phyloP scores from a whole-genome alignment of 2,888 invertebrate genomes.

The Orthonychiurus folsomi region DNA sequence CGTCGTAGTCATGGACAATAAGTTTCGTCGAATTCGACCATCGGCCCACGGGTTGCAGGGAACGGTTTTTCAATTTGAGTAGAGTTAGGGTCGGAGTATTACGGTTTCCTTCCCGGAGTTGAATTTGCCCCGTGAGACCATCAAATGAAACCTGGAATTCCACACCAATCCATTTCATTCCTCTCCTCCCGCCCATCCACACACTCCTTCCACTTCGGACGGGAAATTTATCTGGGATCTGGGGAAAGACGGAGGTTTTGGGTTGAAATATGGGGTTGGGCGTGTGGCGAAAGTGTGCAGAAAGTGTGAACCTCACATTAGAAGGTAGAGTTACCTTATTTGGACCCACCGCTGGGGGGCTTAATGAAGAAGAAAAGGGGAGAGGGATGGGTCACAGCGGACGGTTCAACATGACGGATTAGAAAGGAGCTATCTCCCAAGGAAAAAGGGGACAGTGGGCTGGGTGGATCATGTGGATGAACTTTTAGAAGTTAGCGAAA shows the following conservation, averaged over 20 bases:
- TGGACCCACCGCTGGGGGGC: background rate
- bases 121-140: slow-evolving; percentile 69
- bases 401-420: background rate
- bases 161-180: background rate
- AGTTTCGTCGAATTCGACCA: slow-evolving; percentile 61
- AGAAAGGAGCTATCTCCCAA: background rate
- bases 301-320: background rate
- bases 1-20: slow-evolving; percentile 60
- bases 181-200: background rate
- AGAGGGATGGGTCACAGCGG: background rate
- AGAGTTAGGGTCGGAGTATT: slow-evolving; percentile 66
- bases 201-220: background rate
- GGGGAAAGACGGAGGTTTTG: too few relatives aligned
- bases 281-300: background rate
- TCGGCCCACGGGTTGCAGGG: slow-evolving; percentile 65
- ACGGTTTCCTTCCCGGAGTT: slow-evolving; percentile 67
- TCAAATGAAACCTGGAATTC: slow-evolving; percentile 62
- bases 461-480: too few relatives aligned
- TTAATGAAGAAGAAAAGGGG: background rate
- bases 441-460: too few relatives aligned
- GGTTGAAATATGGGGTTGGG: background rate
- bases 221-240: background rate
- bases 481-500: too few relatives aligned
- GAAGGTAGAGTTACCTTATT: background rate
- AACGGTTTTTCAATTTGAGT: slow-evolving; percentile 62